phyloP scores from a whole-genome alignment of 2,888 invertebrate species.

The Tridacna crocea region DNA sequence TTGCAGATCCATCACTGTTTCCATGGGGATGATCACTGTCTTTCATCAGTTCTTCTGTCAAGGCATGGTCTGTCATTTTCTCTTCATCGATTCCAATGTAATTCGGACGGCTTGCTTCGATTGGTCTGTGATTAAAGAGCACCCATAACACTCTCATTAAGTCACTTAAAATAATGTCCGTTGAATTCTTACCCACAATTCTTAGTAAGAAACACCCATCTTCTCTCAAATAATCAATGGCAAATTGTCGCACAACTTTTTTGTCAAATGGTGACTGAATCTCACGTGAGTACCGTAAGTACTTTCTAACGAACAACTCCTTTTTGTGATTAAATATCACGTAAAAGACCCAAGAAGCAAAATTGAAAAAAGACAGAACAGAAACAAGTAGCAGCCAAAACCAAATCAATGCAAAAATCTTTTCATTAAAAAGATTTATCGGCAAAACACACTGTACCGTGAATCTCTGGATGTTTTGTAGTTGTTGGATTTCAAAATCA shows the following conservation, averaged over 20 bases:
- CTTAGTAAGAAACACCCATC: constrained; percentile 71
- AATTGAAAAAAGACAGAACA: constrained; percentile 62
- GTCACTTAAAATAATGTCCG: constrained; percentile 68
- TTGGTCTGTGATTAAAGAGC: constrained; percentile 59
- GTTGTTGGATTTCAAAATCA: constrained; percentile 70
- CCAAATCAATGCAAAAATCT: constrained; percentile 73
- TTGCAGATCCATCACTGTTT: background rate
- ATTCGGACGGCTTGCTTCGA: background rate
- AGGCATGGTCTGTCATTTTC: constrained; percentile 1
- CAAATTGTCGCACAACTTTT: constrained; percentile 68
- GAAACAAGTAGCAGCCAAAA: constrained; percentile 71
- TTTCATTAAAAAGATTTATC: constrained; percentile 73
- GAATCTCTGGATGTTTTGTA: constrained; percentile 66
- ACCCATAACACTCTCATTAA: constrained; percentile 66
- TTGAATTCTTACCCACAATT: constrained; percentile 71
- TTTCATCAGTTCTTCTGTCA: constrained; percentile 27
- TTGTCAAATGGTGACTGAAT: constrained; percentile 65
- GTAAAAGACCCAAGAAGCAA: constrained; percentile 68
- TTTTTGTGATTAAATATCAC: constrained; percentile 64
- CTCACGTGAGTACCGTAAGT: constrained; percentile 60
- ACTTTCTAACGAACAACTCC: constrained; percentile 66
- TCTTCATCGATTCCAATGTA: constrained; percentile 7
- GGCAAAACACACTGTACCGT: constrained; percentile 74
- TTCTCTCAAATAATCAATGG: constrained; percentile 68
- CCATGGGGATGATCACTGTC: background rate